These are phyloP conservation scores for Aplodontia rufa DNA, from an alignment of 2,113 vertebrate genomes.

Conservation along the genomic window DNA sequence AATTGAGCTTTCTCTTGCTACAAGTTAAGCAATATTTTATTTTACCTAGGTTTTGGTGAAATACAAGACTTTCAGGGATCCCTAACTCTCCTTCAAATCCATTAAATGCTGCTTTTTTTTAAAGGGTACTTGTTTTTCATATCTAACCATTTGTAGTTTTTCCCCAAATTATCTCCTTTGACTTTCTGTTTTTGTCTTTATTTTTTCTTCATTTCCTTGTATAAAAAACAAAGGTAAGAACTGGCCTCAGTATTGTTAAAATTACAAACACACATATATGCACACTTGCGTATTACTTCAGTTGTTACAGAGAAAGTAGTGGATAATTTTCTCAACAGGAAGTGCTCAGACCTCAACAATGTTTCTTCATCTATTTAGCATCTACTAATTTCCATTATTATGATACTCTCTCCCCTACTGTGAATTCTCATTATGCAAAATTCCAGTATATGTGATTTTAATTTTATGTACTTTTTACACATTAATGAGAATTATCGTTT, in stretches of 20 bases:
- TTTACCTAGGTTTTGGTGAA: not conserved
- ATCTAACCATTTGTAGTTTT: not conserved
- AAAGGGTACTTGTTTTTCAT: not conserved
- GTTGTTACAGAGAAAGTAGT: not conserved
- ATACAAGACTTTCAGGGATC: not conserved
- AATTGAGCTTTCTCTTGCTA: not conserved
- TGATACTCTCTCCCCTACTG: not conserved
- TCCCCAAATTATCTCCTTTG: not conserved
- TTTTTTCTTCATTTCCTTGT: not conserved
- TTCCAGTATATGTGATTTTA: conserved; percentile 53
- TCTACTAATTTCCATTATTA: conserved; percentile 43
- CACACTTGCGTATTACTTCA: not conserved
- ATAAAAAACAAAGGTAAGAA: not conserved
- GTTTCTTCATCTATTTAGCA: conserved; percentile 2
- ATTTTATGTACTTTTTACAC: conserved; percentile 61
- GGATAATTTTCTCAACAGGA: not conserved
- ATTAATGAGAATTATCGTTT: conserved; percentile 20
- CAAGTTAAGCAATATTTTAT: not conserved
- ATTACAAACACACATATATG: not conserved
- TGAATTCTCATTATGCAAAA: conserved; percentile 25
- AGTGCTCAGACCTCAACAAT: not conserved
- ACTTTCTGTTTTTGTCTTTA: no score
- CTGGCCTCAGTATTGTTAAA: not conserved
- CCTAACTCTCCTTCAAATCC: not conserved
- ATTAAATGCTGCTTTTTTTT: not conserved